Conservation (phyloP, 1,140 invertebrate genomes). For the Penaeus chinensis region DNA sequence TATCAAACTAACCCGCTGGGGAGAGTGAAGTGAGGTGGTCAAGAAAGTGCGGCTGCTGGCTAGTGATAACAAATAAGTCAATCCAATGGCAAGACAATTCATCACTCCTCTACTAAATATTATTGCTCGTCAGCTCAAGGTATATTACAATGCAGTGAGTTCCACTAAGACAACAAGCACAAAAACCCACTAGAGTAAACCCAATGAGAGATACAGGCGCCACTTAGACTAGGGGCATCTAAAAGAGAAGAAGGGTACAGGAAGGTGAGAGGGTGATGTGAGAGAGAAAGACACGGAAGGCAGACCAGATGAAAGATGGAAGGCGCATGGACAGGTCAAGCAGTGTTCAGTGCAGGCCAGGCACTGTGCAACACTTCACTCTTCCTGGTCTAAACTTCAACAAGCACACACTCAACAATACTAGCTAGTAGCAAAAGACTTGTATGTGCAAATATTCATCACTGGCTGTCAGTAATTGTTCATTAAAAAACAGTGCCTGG, state of each 20-base stretch:
- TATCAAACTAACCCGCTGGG: constrained; percentile 58
- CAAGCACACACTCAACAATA: constrained; percentile 28
- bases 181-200: constrained; percentile 56
- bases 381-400: constrained; percentile 1
- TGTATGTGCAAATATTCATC: constrained; percentile 15
- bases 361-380: constrained; percentile 39
- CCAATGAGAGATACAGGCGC: constrained; percentile 54
- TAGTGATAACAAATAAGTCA: constrained; percentile 55
- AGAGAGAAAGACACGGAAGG: constrained; percentile 41
- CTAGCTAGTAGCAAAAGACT: constrained; percentile 27
- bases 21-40: constrained; percentile 53
- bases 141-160: constrained; percentile 61
- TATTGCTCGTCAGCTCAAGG: constrained; percentile 55
- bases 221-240: constrained; percentile 57
- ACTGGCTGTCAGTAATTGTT: background rate
- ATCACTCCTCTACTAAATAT: constrained; percentile 57
- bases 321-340: constrained; percentile 56
- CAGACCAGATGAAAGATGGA: constrained; percentile 46
- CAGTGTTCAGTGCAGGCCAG: constrained; percentile 49
- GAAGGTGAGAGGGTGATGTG: constrained; percentile 33
- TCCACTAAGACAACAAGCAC: constrained; percentile 61
- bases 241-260: constrained; percentile 32
- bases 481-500: constrained; percentile 49
- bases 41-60: constrained; percentile 54
- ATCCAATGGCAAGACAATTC: constrained; percentile 56